Conservation (phyloP, 2,797 vertebrate genomes). For the Gastrophryne carolinensis region DNA sequence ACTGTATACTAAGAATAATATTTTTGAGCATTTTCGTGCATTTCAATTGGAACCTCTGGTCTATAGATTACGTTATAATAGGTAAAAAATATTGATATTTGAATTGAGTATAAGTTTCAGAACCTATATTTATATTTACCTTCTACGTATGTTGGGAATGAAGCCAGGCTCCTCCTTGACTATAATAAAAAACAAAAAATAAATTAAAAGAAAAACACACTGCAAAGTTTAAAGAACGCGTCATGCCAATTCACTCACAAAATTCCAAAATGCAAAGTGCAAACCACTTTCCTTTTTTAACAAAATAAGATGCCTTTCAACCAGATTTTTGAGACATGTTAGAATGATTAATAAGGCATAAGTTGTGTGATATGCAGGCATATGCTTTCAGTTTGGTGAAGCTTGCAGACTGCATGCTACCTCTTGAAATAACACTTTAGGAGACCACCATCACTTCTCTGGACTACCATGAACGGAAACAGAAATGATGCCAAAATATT, state of each 20-base stretch:
- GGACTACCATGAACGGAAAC: constrained; percentile 31
- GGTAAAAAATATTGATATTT: no score
- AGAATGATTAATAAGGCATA: constrained; percentile 34
- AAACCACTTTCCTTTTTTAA: constrained; percentile 19
- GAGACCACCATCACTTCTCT: not conserved
- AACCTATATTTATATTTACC: constrained; percentile 73
- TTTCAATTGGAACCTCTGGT: no score
- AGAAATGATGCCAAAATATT: constrained; percentile 38
- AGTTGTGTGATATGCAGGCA: constrained; percentile 35
- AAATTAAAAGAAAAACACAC: constrained; percentile 61
- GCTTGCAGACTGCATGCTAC: constrained; percentile 47
- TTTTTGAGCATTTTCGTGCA: no score
- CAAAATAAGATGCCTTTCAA: constrained; percentile 38
- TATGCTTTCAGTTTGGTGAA: not conserved
- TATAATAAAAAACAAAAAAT: constrained; percentile 74
- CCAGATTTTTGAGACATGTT: constrained; percentile 38
- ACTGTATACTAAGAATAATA: no score
- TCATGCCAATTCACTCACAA: constrained; percentile 40
- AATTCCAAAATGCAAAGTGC: constrained; percentile 27
- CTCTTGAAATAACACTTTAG: constrained; percentile 40
- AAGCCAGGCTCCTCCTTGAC: constrained; percentile 90
- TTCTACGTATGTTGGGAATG: constrained; percentile 96
- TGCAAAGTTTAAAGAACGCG: constrained; percentile 56
- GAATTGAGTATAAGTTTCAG: not conserved
- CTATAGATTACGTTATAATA: no score